Evolutionary conservation across 2,113 vertebrate species (phyloP).

Genomic region (Willisornis vidua): DNA sequence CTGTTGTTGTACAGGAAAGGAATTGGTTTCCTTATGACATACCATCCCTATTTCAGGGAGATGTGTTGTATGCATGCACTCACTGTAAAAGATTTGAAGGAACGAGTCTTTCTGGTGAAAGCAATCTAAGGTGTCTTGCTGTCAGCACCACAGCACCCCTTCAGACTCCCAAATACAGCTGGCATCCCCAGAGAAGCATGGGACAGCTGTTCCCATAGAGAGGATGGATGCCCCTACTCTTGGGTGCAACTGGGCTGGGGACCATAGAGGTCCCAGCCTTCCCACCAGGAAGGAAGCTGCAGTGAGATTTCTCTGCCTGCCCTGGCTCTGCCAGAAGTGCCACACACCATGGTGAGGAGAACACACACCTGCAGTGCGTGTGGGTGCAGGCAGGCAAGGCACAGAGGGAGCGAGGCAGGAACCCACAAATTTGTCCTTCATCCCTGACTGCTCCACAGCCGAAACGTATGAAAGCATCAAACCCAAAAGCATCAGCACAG

Average conservation of each 20-base stretch:
- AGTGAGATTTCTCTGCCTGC: background rate
- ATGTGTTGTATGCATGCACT: accelerated
- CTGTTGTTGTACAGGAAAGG: background rate
- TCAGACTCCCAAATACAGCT: background rate
- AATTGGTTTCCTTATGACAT: background rate
- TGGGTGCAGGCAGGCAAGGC: background rate
- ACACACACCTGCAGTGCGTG: background rate
- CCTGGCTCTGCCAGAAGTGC: background rate
- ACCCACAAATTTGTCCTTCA: background rate
- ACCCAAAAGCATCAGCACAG: background rate
- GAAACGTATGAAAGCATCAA: background rate
- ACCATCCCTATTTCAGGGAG: background rate
- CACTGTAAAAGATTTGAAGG: background rate
- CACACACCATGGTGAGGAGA: background rate
- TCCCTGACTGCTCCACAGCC: background rate
- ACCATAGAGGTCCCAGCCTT: background rate
- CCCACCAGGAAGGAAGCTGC: background rate
- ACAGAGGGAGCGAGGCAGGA: conserved; percentile 14
- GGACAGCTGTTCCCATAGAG: background rate
- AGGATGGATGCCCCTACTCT: background rate
- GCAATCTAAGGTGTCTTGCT: background rate
- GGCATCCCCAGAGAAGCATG: background rate
- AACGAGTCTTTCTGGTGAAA: background rate
- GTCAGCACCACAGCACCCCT: background rate
- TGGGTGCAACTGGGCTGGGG: too few species aligned